Evolutionary conservation across 2,888 invertebrate genomes (phyloP), one percentile per base, ranked within the genome.

Genomic region (Orthosia cruda): DNA sequence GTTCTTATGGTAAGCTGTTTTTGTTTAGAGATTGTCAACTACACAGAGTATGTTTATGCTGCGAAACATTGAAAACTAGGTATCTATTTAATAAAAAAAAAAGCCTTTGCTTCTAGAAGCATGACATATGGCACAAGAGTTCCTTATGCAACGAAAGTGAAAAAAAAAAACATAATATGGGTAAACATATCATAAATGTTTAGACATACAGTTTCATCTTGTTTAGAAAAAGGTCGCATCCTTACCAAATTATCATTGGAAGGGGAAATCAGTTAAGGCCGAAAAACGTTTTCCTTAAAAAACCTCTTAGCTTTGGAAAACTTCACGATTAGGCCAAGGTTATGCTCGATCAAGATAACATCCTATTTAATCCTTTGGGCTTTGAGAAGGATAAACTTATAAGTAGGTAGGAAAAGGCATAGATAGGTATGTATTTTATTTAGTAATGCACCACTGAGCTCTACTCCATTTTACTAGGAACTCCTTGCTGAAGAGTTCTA

Each of bases 311-410:
- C 74, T 61, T 61, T 54, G n/a, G 49, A 26, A 7, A 80, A 45
- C 13, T 55, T 55, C 54, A 61, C 61, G 74, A 76, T 80, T 73
- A 76, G 54, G 54, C 16, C 49, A 62, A 73, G 74, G 54, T 61
- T 26, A 26, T 15, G 20, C 15, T 54, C 15, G 80, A 74, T 80
- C 26, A 80, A 76, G 75, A 76, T 76, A 80, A 80, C 50, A 45
- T n/a, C 54, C 49, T 49, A 50, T 80, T 55, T 80, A 76, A 61
- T 76, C 74, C 54, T 61, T 62, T 61, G 49, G 54, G 26, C 18
- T 75, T 49, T 75, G 26, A 71, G 26, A n/a, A 3, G 32, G 13
- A 23, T 32, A 47, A 52, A 26, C 23, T 32, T 26, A 20, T 50
- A 47, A n/a, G n/a, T 57, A 40, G 0, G 5, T 57, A 40, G 0